phyloP scores from a whole-genome alignment of 1,140 invertebrate species.

The Aphis craccivora region DNA sequence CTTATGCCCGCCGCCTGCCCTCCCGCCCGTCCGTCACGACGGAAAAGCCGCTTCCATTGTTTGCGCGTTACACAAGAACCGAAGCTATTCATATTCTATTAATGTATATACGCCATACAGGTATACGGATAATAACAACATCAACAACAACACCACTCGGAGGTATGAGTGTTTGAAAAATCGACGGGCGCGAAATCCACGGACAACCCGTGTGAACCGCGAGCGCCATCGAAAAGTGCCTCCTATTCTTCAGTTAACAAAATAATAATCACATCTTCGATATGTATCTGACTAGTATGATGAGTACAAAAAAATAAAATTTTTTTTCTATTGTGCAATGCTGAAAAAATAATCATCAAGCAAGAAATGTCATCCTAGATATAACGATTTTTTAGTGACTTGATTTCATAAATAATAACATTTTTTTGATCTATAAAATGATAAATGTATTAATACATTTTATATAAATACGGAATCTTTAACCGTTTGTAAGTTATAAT shows the following conservation, averaged over 20 bases:
- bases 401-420: not conserved
- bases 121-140: not conserved
- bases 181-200: not conserved
- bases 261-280: not conserved
- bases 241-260: not conserved
- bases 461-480: no score
- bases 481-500: no score
- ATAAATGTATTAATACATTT: not conserved
- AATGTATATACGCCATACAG: not conserved
- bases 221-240: not conserved
- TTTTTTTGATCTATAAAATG: not conserved
- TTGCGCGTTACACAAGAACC: not conserved
- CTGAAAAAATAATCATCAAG: not conserved
- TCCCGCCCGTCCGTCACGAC: not conserved
- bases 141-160: not conserved
- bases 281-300: not conserved
- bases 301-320: not conserved
- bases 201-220: conserved; percentile 14
- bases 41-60: conserved; percentile 39
- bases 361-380: not conserved
- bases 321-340: not conserved
- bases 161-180: not conserved
- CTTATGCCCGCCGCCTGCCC: not conserved
- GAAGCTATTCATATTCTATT: conserved; percentile 4
- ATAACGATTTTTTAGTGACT: no score